A percentile compares a stretch with the other conserved stretches of the same genome.
These are phyloP conservation scores for Caenorhabditis sp. DNA, from an alignment of 2,888 invertebrate species.

Conservation along the genomic window DNA sequence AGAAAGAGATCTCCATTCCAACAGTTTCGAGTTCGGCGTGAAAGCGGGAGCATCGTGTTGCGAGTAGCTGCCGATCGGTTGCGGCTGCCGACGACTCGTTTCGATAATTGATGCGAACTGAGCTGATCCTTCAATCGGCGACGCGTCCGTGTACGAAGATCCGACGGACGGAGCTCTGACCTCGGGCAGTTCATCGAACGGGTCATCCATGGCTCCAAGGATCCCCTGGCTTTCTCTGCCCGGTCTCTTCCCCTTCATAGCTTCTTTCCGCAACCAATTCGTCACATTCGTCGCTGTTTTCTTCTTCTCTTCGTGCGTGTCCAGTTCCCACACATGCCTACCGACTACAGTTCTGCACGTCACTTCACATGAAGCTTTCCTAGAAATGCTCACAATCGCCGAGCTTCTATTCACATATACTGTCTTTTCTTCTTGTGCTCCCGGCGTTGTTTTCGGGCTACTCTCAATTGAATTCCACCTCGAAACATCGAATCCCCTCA, in stretches of 20 bases:
- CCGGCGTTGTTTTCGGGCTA: slow-evolving; percentile 2
- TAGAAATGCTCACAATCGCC: slow-evolving; percentile 46
- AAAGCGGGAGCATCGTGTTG: slow-evolving; percentile 30
- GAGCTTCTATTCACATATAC: slow-evolving; percentile 57
- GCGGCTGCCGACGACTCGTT: slow-evolving; percentile 60
- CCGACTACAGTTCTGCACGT: slow-evolving; percentile 73
- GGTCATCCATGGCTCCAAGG: slow-evolving; percentile 69
- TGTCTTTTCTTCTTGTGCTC: slow-evolving; percentile 39
- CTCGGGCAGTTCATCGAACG: slow-evolving; percentile 66
- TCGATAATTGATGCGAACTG: slow-evolving; percentile 60
- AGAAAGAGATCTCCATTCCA: slow-evolving; percentile 65
- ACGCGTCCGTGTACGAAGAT: neutral
- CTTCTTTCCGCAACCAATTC: slow-evolving; percentile 68
- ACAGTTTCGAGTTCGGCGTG: slow-evolving; percentile 40
- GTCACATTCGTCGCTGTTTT: slow-evolving; percentile 60
- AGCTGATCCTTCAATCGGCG: slow-evolving; percentile 45
- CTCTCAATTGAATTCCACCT: slow-evolving; percentile 72
- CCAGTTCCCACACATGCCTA: slow-evolving; percentile 69
- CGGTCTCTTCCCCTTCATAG: slow-evolving; percentile 57
- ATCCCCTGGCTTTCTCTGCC: slow-evolving; percentile 65
- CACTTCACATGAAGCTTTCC: slow-evolving; percentile 60
- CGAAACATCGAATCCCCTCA: slow-evolving; percentile 72
- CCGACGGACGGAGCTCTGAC: slow-evolving; percentile 14
- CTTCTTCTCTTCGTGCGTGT: slow-evolving; percentile 52
- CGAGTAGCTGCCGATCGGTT: slow-evolving; percentile 31